Percentiles rank a stretch among this genome's conserved stretches.
phyloP scores from a whole-genome alignment of 2,113 vertebrate genomes.

The Ptilonorhynchus violaceus region DNA sequence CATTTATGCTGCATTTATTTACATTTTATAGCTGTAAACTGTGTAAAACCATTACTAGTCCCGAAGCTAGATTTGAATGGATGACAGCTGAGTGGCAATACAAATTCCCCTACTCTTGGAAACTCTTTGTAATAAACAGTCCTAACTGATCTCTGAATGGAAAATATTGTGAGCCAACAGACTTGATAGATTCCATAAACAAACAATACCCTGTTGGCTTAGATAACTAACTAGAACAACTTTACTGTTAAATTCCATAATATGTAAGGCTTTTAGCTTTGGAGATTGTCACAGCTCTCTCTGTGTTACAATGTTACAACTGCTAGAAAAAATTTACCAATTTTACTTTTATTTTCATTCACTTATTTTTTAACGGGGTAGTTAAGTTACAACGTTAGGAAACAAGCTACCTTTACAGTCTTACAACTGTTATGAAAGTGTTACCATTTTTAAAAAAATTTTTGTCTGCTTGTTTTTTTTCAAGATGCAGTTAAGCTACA shows the following conservation, averaged over 20 bases:
- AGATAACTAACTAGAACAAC: not conserved
- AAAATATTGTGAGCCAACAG: not conserved
- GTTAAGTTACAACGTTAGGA: not conserved
- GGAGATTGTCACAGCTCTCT: not conserved
- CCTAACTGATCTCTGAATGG: not conserved
- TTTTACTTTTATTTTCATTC: not conserved
- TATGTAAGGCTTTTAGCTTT: not conserved
- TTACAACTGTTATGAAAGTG: not conserved
- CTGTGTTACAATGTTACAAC: not conserved
- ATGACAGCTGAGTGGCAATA: not conserved
- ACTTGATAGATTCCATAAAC: not conserved
- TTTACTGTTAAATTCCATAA: not conserved
- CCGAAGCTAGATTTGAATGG: not conserved
- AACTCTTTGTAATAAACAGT: not conserved
- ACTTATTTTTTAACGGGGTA: not conserved
- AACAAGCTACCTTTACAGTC: not conserved
- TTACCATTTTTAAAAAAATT: not conserved
- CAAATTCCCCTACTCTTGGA: not conserved
- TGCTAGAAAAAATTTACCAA: no score
- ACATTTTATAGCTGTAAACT: not conserved
- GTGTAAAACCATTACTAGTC: not conserved
- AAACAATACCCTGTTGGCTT: not conserved
- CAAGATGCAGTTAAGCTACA: not conserved
- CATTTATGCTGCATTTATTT: not conserved
- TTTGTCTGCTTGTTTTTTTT: not conserved